Evolutionary conservation across 2,113 vertebrate genomes (phyloP).

Genomic region (Struthidea cinerea): DNA sequence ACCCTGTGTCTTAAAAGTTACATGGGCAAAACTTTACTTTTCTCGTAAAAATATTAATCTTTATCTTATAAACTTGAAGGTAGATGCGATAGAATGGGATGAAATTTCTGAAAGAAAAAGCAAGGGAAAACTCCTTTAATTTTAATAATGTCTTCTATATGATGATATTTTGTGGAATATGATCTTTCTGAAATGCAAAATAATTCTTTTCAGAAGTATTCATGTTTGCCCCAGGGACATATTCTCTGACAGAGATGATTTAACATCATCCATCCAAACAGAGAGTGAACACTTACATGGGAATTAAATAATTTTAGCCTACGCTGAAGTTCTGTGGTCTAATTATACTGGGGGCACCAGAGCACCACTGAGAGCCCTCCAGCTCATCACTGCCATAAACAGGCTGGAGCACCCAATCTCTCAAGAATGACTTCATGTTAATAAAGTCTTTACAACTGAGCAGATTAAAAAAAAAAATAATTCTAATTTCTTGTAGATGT

Average conservation of each 20-base stretch:
- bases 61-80: background rate
- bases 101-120: background rate
- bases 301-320: background rate
- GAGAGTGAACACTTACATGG: background rate
- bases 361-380: background rate
- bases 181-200: background rate
- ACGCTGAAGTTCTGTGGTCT: background rate
- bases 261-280: background rate
- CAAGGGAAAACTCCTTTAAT: background rate
- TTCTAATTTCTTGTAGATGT: background rate
- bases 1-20: background rate
- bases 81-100: background rate
- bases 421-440: background rate
- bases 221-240: background rate
- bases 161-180: background rate
- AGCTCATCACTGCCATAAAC: background rate
- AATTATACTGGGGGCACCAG: background rate
- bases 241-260: slow-evolving; percentile 32
- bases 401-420: background rate
- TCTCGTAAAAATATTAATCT: background rate
- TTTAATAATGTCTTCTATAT: background rate
- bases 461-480: background rate
- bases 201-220: background rate
- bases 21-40: background rate
- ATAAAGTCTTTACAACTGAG: background rate